Evolutionary conservation across 2,888 invertebrate genomes (phyloP).

Genomic region (Psylliodes chrysocephalus): DNA sequence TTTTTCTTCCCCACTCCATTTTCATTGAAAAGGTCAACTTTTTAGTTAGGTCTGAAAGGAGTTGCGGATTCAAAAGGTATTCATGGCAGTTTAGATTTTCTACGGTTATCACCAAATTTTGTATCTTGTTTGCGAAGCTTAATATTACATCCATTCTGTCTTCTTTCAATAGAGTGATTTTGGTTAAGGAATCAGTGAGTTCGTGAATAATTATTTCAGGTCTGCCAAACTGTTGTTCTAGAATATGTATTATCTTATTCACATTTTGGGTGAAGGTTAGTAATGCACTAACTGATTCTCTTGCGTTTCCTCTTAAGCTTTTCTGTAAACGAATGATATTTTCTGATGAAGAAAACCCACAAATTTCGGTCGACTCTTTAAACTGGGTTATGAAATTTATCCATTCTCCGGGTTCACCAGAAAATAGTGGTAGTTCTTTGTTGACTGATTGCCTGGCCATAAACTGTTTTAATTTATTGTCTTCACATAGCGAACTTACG

Average conservation of each 20-base stretch:
- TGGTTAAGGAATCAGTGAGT: background rate
- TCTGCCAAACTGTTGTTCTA: constrained; percentile 10
- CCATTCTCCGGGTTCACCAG: constrained; percentile 12
- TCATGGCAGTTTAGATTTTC: constrained; percentile 6
- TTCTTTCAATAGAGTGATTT: background rate
- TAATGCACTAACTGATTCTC: background rate
- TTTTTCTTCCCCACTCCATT: background rate
- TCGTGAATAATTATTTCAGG: constrained; percentile 19
- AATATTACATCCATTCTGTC: constrained; percentile 4
- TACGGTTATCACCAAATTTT: constrained; percentile 11
- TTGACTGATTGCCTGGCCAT: constrained; percentile 5
- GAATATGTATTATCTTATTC: constrained; percentile 1
- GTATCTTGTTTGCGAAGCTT: background rate
- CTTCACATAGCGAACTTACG: background rate
- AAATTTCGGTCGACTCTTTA: background rate
- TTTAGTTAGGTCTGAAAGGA: background rate
- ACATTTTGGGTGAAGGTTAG: background rate
- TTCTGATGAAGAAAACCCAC: background rate
- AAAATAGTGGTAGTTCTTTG: constrained; percentile 15
- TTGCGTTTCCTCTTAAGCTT: constrained; percentile 4
- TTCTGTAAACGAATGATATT: constrained; percentile 5
- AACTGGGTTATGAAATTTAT: constrained; percentile 12
- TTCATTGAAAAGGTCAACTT: background rate
- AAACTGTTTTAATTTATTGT: background rate
- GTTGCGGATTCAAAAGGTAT: constrained; percentile 7